These are phyloP conservation scores for Pedicia rivosa DNA, from an alignment of 2,888 invertebrate species.

Conservation along the genomic window DNA sequence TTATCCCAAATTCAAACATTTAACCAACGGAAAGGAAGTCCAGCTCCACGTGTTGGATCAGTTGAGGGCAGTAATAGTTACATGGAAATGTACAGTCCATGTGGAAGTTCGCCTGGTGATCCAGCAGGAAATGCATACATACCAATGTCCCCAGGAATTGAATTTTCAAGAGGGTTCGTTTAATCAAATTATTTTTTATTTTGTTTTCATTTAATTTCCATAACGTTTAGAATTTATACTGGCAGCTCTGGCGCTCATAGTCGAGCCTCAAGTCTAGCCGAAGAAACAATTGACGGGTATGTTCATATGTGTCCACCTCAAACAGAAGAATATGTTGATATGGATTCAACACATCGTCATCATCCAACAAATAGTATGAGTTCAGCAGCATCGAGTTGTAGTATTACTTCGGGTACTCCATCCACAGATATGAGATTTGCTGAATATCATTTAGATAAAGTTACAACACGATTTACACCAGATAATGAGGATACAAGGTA, in stretches of 20 bases:
- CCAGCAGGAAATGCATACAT: constrained; percentile 32
- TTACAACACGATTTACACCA: constrained; percentile 51
- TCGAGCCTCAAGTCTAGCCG: constrained; percentile 42
- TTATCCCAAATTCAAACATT: constrained; percentile 4
- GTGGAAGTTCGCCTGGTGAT: constrained; percentile 32
- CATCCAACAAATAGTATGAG: constrained; percentile 32
- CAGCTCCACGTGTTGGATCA: constrained; percentile 11
- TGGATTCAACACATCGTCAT: constrained; percentile 28
- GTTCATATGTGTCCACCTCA: constrained; percentile 47
- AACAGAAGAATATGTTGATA: constrained; percentile 39
- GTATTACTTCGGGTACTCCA: constrained; percentile 66
- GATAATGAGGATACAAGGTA: constrained; percentile 41
- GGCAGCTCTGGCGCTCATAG: constrained; percentile 38
- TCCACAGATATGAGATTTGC: constrained; percentile 60
- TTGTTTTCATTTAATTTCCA: neutral
- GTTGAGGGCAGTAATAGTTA: constrained; percentile 18
- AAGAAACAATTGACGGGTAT: constrained; percentile 39
- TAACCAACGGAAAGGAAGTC: constrained; percentile 12
- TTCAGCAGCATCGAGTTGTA: constrained; percentile 51
- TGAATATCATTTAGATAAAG: constrained; percentile 69
- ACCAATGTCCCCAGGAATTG: constrained; percentile 35
- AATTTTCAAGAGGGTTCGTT: constrained; percentile 14
- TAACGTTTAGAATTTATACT: constrained; percentile 15
- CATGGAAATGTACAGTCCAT: constrained; percentile 37
- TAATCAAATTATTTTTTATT: constrained; percentile 1